These are phyloP conservation scores for Drosophila colorata DNA, from an alignment of 2,888 invertebrate genomes.

Conservation along the genomic window DNA sequence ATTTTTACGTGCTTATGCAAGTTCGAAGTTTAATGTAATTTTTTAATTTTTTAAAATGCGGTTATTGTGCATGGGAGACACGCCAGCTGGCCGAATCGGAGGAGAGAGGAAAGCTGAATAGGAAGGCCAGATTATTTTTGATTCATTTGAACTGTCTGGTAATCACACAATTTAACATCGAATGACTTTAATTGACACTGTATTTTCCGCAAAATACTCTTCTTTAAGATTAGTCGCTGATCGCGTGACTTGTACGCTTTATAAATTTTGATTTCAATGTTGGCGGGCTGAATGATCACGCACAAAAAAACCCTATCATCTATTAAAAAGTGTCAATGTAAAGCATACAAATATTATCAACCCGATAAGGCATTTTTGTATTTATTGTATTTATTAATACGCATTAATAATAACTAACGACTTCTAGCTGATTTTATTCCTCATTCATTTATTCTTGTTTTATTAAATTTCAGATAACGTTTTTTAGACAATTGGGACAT, in stretches of 20 bases:
- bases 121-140: slow-evolving; percentile 9
- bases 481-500: too few relatives aligned
- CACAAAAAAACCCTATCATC: too few relatives aligned
- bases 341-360: too few relatives aligned
- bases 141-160: slow-evolving; percentile 36
- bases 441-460: too few relatives aligned
- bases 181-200: slow-evolving; percentile 36
- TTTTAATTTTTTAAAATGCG: slow-evolving; percentile 12
- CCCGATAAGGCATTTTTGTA: too few relatives aligned
- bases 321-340: too few relatives aligned
- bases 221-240: slow-evolving; percentile 17
- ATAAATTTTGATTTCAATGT: background rate
- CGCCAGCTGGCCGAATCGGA: background rate
- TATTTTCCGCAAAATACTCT: slow-evolving; percentile 8
- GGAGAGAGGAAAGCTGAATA: background rate
- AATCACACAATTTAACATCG: slow-evolving; percentile 50
- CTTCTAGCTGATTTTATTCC: too few relatives aligned
- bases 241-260: slow-evolving; percentile 2
- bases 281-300: background rate
- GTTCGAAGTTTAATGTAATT: slow-evolving; percentile 47
- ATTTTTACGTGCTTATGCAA: slow-evolving; percentile 23
- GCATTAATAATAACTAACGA: too few relatives aligned
- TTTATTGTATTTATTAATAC: too few relatives aligned
- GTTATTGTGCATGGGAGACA: slow-evolving; percentile 8
- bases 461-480: too few relatives aligned